phyloP scores from a whole-genome alignment of 2,113 vertebrate species.

The Fregetta grallaria region DNA sequence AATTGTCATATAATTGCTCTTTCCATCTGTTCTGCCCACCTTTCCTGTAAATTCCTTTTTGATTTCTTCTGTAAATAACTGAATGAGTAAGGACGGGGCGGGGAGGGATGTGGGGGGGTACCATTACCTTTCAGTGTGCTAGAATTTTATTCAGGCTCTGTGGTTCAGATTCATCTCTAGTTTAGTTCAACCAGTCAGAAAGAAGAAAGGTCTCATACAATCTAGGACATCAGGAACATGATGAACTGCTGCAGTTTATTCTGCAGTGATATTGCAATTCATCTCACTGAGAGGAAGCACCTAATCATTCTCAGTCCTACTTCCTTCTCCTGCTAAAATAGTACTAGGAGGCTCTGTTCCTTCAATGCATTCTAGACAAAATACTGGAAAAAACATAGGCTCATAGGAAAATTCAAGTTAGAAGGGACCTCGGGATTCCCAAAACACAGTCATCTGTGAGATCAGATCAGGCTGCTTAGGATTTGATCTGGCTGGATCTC shows the following conservation, averaged over 20 bases:
- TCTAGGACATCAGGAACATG: neutral
- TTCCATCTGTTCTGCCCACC: neutral
- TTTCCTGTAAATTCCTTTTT: neutral
- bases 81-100: neutral
- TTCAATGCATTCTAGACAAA: neutral
- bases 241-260: neutral
- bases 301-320: neutral
- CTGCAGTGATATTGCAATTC: neutral
- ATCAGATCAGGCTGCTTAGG: neutral
- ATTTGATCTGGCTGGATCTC: neutral
- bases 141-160: neutral
- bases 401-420: neutral
- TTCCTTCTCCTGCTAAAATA: neutral
- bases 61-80: neutral
- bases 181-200: neutral
- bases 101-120: neutral
- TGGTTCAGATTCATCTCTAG: neutral
- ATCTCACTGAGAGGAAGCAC: neutral
- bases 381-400: neutral
- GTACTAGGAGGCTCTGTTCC: neutral
- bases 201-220: neutral
- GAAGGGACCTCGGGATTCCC: neutral
- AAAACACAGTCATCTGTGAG: neutral
- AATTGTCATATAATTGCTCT: neutral
- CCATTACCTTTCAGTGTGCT: neutral